These are phyloP conservation scores for Denticeps clupeoides DNA, from an alignment of 2,797 vertebrate genomes.

Conservation along the genomic window DNA sequence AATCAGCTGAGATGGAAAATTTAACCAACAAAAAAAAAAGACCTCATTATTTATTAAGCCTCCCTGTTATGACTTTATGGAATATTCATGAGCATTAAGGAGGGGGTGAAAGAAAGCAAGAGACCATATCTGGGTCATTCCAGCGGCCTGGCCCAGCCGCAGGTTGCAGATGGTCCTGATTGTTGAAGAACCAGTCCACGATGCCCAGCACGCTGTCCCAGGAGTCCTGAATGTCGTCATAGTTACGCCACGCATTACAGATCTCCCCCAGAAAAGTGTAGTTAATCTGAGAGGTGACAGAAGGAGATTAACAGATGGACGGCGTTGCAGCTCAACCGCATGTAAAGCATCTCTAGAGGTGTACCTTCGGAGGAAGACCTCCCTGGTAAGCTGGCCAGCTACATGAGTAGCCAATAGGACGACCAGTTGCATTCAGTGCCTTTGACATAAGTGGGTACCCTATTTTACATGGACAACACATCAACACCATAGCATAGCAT, in stretches of 20 bases:
- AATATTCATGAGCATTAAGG: neutral
- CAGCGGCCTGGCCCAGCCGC: slow-evolving; percentile 70
- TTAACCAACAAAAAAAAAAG: neutral
- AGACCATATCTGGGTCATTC: slow-evolving; percentile 87
- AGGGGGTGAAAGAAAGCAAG: neutral
- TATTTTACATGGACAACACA: slow-evolving; percentile 41
- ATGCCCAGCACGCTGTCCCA: slow-evolving; percentile 70
- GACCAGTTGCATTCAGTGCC: slow-evolving; percentile 77
- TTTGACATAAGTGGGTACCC: slow-evolving; percentile 84
- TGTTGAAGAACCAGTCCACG: slow-evolving; percentile 65
- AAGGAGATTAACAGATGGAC: neutral
- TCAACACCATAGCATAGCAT: too few species aligned
- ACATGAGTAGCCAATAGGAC: slow-evolving; percentile 77
- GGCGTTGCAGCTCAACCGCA: neutral
- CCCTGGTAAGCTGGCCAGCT: slow-evolving; percentile 87
- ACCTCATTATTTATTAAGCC: neutral
- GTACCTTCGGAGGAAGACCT: slow-evolving; percentile 77
- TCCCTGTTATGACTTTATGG: too few species aligned
- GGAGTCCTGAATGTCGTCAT: slow-evolving; percentile 72
- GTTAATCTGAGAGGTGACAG: slow-evolving; percentile 58
- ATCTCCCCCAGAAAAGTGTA: slow-evolving; percentile 63
- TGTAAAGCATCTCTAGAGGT: neutral
- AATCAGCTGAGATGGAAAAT: slow-evolving; percentile 57
- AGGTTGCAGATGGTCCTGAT: slow-evolving; percentile 71
- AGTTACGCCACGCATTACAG: slow-evolving; percentile 85